Evolutionary conservation across 2,113 vertebrate genomes (phyloP), one percentile per base, ranked within the genome.

Genomic region (Recurvirostra avosetta): DNA sequence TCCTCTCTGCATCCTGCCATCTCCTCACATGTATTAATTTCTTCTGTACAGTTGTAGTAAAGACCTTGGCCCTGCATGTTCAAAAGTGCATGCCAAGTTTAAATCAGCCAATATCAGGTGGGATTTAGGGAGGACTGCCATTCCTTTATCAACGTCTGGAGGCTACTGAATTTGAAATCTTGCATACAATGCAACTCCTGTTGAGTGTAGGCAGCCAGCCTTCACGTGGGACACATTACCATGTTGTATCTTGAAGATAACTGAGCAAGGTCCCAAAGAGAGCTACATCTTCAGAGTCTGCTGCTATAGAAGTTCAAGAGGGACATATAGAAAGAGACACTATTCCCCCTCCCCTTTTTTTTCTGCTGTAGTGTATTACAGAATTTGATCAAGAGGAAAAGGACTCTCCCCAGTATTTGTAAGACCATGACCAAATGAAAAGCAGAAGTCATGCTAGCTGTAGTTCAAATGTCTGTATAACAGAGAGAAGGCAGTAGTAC

Each of bases 271-370:
- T 87, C 40, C 34, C 36, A 91, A 53, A 30, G 29, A 65, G 36
- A 66, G 56, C 38, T 75, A 5, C 32, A 19, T 43, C 68, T 43
- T 61, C 30, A 5, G 52, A 36, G 1, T 56, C 34, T 72, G 75
- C 68, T 77, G 38, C 66, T 43, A 5, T 27, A 21, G 36, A 38
- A 59, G 10, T 90, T 92, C 73, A 71, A 47, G 50, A 63, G n/a
- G 66, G 36, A 36, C n/a, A 11, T 23, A 18, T 1, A 56, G 50
- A n/a, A 79, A 71, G 30, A 56, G 29, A 40, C 12, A 6, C 5
- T 21, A 4, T 3, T 5, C 10, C 3, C n/a, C 3, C 7, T 5
- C 9, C 9, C 15, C 5, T 25, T 23, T 13, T 25, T 7, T 12
- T 12, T 2, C 5, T 2, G 20, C 23, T 7, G 15, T 59, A 62